Percentiles rank a stretch among this genome's conserved stretches.
phyloP scores from a whole-genome alignment of 2,113 vertebrate genomes.

The Anguilla rostrata region DNA sequence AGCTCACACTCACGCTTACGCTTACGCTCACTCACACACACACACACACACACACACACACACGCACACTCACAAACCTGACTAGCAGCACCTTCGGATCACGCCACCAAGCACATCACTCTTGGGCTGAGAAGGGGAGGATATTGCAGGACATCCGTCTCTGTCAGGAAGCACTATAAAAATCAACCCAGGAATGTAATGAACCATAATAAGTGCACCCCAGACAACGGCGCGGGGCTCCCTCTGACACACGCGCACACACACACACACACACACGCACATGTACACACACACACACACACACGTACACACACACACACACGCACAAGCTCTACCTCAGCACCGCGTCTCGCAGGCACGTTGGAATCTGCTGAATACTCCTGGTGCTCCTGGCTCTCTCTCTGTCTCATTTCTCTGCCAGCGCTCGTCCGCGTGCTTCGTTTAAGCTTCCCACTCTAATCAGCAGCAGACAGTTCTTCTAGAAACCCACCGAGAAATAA shows the following conservation, averaged over 20 bases:
- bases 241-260: background rate
- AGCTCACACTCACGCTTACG: background rate
- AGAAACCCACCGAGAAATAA: background rate
- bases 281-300: too few relatives aligned
- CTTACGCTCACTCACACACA: background rate
- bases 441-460: conserved; percentile 7
- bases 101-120: background rate
- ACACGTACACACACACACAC: too few relatives aligned
- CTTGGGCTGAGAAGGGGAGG: background rate
- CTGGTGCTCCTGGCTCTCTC: background rate
- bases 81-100: background rate
- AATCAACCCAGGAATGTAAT: background rate
- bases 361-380: conserved; percentile 9
- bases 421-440: background rate
- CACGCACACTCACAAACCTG: background rate
- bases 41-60: background rate
- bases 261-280: too few relatives aligned
- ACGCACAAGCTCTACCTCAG: background rate
- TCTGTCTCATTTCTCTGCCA: background rate
- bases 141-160: conserved; percentile 9
- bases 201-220: background rate
- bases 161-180: background rate
- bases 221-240: background rate
- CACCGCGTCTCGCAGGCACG: background rate
- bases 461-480: background rate